Evolutionary conservation across 2,113 vertebrate species (phyloP).

Genomic region (Melierax canorus): DNA sequence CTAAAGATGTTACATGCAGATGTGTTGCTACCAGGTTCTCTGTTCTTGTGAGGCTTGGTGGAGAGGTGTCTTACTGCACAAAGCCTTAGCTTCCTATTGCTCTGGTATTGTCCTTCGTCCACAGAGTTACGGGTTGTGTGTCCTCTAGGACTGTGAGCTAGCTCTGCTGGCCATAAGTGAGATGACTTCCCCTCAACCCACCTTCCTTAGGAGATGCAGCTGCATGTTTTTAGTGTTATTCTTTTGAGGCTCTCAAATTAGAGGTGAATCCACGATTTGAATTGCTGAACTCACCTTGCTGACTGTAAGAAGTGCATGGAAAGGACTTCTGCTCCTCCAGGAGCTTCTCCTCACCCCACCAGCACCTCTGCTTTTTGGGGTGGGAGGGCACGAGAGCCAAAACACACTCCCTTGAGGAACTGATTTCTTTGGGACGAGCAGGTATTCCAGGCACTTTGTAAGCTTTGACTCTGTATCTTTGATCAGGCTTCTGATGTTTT

Average conservation of each 20-base stretch:
- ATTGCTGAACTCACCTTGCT: background rate
- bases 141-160: background rate
- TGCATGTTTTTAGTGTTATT: background rate
- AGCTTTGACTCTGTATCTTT: background rate
- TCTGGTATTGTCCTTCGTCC: background rate
- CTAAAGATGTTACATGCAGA: background rate
- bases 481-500: background rate
- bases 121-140: accelerated
- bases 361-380: background rate
- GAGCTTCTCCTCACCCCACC: background rate
- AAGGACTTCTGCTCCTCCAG: background rate
- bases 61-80: background rate
- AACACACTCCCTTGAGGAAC: background rate
- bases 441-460: background rate
- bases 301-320: background rate
- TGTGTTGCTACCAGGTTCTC: background rate
- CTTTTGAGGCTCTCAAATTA: background rate
- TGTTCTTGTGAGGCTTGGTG: background rate
- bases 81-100: background rate
- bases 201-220: background rate
- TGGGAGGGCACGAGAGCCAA: background rate
- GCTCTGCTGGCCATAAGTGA: background rate
- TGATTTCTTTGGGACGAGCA: background rate
- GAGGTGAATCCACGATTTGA: background rate
- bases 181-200: background rate